Percentiles rank a stretch among this genome's conserved stretches.
These are phyloP conservation scores for Lepus townsendii DNA, from an alignment of 2,797 vertebrate genomes.

Conservation along the genomic window DNA sequence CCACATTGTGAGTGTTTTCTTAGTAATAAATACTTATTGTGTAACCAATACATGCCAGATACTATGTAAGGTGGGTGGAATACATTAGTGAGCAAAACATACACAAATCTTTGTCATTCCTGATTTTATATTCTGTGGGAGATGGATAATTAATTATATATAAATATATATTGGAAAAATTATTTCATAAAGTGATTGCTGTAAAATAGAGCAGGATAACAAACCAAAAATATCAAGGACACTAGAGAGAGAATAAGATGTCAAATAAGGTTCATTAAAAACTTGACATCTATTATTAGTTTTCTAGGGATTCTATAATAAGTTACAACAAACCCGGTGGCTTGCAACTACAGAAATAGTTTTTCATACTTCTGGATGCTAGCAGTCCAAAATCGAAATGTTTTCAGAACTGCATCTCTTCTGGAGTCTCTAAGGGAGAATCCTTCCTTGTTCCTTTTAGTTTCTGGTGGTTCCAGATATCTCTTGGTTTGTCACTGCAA, in stretches of 20 bases:
- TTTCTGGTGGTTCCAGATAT: not conserved
- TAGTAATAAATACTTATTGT: not conserved
- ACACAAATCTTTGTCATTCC: not conserved
- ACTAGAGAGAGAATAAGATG: not conserved
- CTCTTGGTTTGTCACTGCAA: not conserved
- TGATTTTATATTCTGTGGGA: conserved; percentile 11
- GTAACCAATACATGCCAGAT: not conserved
- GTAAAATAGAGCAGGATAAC: conserved; percentile 19
- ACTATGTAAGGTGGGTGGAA: not conserved
- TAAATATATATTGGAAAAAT: not conserved
- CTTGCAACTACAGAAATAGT: not conserved
- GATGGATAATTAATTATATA: not conserved
- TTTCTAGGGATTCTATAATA: not conserved
- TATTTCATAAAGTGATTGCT: conserved; percentile 33
- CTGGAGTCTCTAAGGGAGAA: not conserved
- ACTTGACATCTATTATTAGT: not conserved
- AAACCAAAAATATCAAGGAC: not conserved
- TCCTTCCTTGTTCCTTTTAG: not conserved
- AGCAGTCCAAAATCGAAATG: not conserved
- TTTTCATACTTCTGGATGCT: not conserved
- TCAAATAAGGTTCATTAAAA: conserved; percentile 37
- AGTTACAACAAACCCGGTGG: not conserved
- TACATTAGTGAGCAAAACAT: not conserved
- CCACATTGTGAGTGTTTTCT: not conserved
- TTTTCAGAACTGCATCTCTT: not conserved